Base-by-base conservation (phyloP, 2,888 invertebrate genomes). In the Leucophenga montana region DNA sequence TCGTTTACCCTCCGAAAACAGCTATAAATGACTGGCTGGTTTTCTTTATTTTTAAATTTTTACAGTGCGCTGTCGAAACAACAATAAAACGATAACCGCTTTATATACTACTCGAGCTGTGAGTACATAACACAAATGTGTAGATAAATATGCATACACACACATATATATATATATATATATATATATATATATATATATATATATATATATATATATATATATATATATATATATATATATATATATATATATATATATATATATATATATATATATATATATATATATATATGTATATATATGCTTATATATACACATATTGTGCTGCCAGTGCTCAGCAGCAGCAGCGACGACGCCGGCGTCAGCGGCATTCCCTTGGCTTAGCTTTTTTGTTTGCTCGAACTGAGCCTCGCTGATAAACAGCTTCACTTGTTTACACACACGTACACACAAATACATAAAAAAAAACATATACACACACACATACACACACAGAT, bases 351-450 rank as follows among this genome's bases (percentile, higher is more conserved):
- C 27, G 27, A 27, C 27, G 4, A 3, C 27, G 27, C 2, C 27
- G 27, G 4, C 27, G 4, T 2, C 50, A 5, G 18, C 16, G 62
- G 18, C 62, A 48, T 64, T 64, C 62, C n/a, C 62, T 64, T 64
- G 22, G 48, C 62, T 64, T 61, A 39, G 61, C 20, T 22, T 22
- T 56, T 62, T 62, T 61, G 48, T 64, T 46, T 64, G 27, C 48
- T 22, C n/a, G 39, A 33, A 61, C 39, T 44, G 61, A 61, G 27
- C 44, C n/a, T 14, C 22, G 62, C 62, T 64, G 62, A 64, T 64
- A 64, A 64, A 64, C 62, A 64, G 62, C 62, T 64, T 64, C 33
- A 22, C 33, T 64, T 64, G 62, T 64, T 64, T 64, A 48, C 62
- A 46, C n/a, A 57, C 22, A 57, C 11, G n/a, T 5, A 53, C 16